These are phyloP conservation scores for Calidris pugnax DNA, from an alignment of 2,113 vertebrate species.

Conservation along the genomic window DNA sequence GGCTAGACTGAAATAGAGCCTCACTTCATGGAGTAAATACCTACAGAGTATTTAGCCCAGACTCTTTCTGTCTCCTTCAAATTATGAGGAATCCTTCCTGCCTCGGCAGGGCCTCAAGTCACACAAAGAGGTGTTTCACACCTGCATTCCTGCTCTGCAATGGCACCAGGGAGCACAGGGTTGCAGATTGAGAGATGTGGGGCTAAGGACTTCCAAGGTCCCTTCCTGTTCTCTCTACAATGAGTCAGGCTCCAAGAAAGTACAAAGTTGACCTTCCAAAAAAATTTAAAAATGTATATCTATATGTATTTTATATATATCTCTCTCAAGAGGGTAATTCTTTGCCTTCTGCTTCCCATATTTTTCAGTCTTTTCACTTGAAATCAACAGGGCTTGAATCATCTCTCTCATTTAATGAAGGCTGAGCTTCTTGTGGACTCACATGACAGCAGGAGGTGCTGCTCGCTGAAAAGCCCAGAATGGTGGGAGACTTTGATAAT, in stretches of 20 bases:
- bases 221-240: neutral
- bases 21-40: neutral
- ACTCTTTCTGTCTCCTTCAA: neutral
- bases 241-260: neutral
- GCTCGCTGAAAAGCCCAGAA: slow-evolving; percentile 57
- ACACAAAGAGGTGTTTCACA: slow-evolving; percentile 23
- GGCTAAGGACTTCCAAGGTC: neutral
- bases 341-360: slow-evolving; percentile 43
- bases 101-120: neutral
- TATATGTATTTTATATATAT: neutral
- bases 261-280: neutral
- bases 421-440: slow-evolving; percentile 59
- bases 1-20: neutral
- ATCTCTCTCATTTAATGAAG: slow-evolving; percentile 41
- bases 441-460: slow-evolving; percentile 65
- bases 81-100: neutral
- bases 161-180: neutral
- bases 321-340: slow-evolving; percentile 10
- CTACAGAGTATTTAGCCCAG: neutral
- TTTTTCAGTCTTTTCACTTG: slow-evolving; percentile 50
- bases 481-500: slow-evolving; percentile 60
- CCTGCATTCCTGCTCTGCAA: neutral
- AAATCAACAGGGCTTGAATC: slow-evolving; percentile 65
- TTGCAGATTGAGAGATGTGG: neutral
- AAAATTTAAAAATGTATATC: neutral